Evolutionary conservation across 2,113 vertebrate species (phyloP).

Genomic region (Beaufortia kweichowensis): DNA sequence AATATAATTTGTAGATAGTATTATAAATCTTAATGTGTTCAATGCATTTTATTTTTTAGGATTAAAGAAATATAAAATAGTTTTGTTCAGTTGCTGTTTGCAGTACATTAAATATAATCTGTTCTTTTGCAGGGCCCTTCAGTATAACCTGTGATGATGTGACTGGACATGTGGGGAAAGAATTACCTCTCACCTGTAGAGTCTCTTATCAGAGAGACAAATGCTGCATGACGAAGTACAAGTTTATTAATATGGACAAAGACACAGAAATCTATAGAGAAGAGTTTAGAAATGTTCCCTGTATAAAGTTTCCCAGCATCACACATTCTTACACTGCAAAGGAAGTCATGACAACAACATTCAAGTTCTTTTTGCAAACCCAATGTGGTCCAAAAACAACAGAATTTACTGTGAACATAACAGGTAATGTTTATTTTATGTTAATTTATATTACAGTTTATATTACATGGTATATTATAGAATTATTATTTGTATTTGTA

Average conservation of each 20-base stretch:
- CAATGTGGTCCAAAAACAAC: rapidly evolving
- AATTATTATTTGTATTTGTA: neutral
- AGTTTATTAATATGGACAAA: neutral
- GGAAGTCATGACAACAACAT: rapidly evolving
- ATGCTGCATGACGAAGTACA: rapidly evolving
- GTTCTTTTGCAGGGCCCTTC: neutral
- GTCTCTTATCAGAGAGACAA: rapidly evolving
- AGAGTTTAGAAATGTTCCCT: rapidly evolving
- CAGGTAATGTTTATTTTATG: no score
- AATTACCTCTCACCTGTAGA: neutral
- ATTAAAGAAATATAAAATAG: no score
- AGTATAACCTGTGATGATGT: neutral
- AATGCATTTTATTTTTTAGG: no score
- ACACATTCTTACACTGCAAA: neutral
- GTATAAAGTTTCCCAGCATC: neutral
- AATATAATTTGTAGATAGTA: no score
- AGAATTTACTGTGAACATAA: neutral
- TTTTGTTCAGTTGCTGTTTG: neutral
- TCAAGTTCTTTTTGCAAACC: neutral
- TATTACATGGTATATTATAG: neutral
- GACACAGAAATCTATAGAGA: rapidly evolving
- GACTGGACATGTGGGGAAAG: neutral
- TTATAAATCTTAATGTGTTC: neutral
- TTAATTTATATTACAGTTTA: no score
- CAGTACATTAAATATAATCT: neutral